phyloP scores from a whole-genome alignment of 2,113 vertebrate species.

The Bubo bubo region DNA sequence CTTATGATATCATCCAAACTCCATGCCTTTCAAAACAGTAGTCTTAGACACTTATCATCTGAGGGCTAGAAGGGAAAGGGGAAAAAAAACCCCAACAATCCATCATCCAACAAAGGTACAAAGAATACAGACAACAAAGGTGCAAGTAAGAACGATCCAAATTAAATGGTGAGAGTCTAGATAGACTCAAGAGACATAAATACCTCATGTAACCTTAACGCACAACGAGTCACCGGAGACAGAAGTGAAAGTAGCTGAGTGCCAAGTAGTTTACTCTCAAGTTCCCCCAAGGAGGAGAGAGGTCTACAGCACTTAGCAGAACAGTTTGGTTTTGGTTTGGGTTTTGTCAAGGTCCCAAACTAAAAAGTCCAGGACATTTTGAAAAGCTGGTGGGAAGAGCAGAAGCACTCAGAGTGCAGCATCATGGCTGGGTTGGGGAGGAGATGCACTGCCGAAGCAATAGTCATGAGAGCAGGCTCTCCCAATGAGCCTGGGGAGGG shows the following conservation, averaged over 20 bases:
- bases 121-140: conserved; percentile 26
- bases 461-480: background rate
- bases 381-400: background rate
- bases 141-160: background rate
- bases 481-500: too few species aligned
- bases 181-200: background rate
- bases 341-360: background rate
- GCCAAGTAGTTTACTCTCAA: background rate
- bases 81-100: background rate
- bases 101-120: background rate
- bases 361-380: background rate
- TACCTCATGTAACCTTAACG: background rate
- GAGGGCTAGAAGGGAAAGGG: background rate
- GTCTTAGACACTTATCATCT: background rate
- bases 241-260: conserved; percentile 15
- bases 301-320: background rate
- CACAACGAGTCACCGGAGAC: background rate
- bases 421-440: accelerated
- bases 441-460: background rate
- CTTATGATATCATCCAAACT: background rate
- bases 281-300: background rate
- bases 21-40: background rate
- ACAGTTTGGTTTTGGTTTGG: background rate
- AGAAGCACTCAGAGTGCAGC: background rate
- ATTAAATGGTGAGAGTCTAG: conserved; percentile 33